phyloP scores from a whole-genome alignment of 2,797 vertebrate genomes.

The Spinibarbus caldwelli region DNA sequence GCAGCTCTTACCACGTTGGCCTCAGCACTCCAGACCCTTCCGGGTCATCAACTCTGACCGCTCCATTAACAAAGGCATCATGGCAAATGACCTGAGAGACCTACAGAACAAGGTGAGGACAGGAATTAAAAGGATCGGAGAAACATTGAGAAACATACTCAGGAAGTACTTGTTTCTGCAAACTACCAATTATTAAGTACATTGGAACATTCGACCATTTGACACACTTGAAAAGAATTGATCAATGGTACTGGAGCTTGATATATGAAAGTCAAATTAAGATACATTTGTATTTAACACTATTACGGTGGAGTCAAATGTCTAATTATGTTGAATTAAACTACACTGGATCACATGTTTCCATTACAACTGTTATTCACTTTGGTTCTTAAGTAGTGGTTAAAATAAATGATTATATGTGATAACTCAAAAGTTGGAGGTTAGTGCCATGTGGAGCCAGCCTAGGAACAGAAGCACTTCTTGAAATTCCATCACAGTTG shows the following conservation, averaged over 20 bases:
- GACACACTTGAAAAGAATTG: neutral
- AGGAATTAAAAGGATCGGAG: neutral
- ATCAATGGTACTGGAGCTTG: neutral
- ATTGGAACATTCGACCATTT: neutral
- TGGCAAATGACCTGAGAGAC: slow-evolving; percentile 79
- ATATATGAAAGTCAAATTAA: neutral
- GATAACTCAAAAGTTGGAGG: neutral
- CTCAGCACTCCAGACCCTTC: slow-evolving; percentile 74
- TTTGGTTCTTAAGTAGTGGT: neutral
- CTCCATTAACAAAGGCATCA: slow-evolving; percentile 88
- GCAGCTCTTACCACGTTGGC: slow-evolving; percentile 77
- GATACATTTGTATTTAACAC: neutral
- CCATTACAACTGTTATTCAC: neutral
- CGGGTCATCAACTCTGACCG: slow-evolving; percentile 83
- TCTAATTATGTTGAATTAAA: neutral
- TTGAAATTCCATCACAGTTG: neutral
- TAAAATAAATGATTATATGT: neutral
- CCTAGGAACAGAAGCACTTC: neutral
- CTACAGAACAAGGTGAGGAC: slow-evolving; percentile 84
- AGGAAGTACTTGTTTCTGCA: neutral
- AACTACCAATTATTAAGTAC: neutral
- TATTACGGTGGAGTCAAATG: neutral
- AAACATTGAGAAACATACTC: neutral
- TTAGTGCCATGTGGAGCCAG: neutral
- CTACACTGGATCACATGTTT: neutral